A percentile compares a stretch with the other conserved stretches of the same genome.
Evolutionary conservation across 92 coral and sea anemone species (phyloP).

Genomic region (Umimayanthus chanpuru): DNA sequence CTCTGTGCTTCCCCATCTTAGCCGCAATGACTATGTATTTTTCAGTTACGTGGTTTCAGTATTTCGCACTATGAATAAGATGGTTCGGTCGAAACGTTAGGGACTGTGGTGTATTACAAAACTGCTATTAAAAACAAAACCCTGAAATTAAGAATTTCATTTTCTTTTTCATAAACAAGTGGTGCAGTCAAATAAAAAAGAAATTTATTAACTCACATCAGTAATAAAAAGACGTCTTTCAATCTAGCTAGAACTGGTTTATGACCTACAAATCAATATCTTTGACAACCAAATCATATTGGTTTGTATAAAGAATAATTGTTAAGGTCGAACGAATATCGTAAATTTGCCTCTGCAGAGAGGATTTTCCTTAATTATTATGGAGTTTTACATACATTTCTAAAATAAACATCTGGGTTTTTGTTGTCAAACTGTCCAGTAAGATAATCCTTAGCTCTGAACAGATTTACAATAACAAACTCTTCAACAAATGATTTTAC

Average conservation of each 20-base stretch:
- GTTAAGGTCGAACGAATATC: not conserved
- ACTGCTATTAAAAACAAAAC: not conserved
- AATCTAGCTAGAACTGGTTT: not conserved
- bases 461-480: not conserved
- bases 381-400: not conserved
- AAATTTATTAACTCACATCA: not conserved
- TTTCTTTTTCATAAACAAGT: not conserved
- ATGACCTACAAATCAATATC: not conserved
- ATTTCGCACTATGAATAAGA: too few relatives aligned
- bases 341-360: not conserved
- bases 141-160: not conserved
- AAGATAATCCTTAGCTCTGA: not conserved
- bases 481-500: conserved; percentile 7
- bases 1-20: too few relatives aligned
- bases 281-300: not conserved
- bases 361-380: not conserved
- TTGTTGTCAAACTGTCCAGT: not conserved
- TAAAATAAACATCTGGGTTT: not conserved
- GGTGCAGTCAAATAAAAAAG: not conserved
- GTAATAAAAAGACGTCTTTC: not conserved
- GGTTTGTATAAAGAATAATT: not conserved
- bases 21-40: too few relatives aligned
- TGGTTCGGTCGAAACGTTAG: too few relatives aligned
- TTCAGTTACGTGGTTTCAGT: too few relatives aligned
- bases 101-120: too few relatives aligned